Percentiles rank a stretch among this genome's conserved stretches.
These are phyloP conservation scores for Abrostola triplasia DNA, from an alignment of 2,888 invertebrate genomes.

Conservation along the genomic window DNA sequence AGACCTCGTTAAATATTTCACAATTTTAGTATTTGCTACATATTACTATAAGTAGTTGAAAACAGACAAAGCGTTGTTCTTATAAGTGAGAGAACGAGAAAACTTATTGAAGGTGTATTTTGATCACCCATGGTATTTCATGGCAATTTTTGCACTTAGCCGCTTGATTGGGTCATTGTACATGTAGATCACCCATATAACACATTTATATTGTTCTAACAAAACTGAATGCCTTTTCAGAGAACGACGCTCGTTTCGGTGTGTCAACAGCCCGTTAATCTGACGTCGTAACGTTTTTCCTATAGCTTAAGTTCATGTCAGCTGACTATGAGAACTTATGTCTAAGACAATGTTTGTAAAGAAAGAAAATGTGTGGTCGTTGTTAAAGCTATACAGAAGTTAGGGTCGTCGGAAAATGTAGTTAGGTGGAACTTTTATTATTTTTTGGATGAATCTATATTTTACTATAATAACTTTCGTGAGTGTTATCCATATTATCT, in stretches of 20 bases:
- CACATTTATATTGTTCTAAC: not conserved
- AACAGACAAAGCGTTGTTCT: not conserved
- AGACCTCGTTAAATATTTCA: too few species aligned
- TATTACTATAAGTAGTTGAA: too few species aligned
- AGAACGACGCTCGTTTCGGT: conserved; percentile 5
- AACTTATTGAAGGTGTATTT: not conserved
- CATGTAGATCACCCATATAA: too few species aligned
- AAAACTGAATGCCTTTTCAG: not conserved
- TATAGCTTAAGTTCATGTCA: conserved; percentile 55
- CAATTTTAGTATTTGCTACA: too few species aligned
- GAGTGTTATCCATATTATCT: too few species aligned
- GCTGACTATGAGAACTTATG: conserved; percentile 34
- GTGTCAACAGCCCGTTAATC: conserved; percentile 49
- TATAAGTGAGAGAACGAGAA: not conserved
- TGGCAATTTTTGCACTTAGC: too few species aligned
- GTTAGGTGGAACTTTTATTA: too few species aligned
- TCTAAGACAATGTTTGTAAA: conserved; percentile 4
- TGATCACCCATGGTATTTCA: too few species aligned
- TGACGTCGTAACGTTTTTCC: conserved; percentile 59
- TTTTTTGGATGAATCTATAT: too few species aligned
- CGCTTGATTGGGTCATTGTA: too few species aligned
- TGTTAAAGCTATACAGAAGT: not conserved
- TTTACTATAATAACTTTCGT: too few species aligned
- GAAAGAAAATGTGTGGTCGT: conserved; percentile 1
- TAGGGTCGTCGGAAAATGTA: too few species aligned